phyloP scores from a whole-genome alignment of 2,113 vertebrate species.

The Otolemur garnettii region DNA sequence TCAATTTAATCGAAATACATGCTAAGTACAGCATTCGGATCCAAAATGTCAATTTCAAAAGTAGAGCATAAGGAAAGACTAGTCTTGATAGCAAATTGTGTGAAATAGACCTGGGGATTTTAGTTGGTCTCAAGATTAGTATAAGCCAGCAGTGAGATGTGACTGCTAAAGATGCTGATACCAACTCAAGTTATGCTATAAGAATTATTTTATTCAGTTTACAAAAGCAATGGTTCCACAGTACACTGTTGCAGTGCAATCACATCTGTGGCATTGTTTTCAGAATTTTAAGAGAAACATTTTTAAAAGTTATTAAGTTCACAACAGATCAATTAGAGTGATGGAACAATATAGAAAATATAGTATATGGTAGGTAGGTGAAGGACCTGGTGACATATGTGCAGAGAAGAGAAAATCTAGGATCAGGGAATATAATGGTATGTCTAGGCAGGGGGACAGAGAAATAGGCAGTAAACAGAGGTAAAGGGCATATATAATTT shows the following conservation, averaged over 20 bases:
- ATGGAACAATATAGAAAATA: neutral
- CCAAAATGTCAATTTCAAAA: conserved; percentile 72
- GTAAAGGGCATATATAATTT: neutral
- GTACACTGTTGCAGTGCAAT: neutral
- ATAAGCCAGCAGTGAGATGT: conserved; percentile 55
- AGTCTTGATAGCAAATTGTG: conserved; percentile 27
- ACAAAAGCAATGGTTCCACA: conserved; percentile 20
- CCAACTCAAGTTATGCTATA: neutral
- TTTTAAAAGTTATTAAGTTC: conserved; percentile 59
- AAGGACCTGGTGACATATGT: neutral
- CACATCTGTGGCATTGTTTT: conserved; percentile 26
- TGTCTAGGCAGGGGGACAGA: neutral
- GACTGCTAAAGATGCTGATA: conserved; percentile 44
- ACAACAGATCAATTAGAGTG: conserved; percentile 3
- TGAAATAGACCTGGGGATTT: conserved; percentile 66
- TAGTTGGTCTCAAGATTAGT: conserved; percentile 65
- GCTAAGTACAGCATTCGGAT: neutral
- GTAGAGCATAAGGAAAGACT: conserved; percentile 34
- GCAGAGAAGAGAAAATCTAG: conserved; percentile 22
- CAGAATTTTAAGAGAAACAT: conserved; percentile 7
- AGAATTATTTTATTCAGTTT: conserved; percentile 47
- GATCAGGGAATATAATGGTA: neutral
- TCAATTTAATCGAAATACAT: conserved; percentile 45
- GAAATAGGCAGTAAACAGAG: neutral
- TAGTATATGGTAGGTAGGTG: neutral